Evolutionary conservation across 1,140 invertebrate species (phyloP).

Genomic region (Monomorium pharaonis): DNA sequence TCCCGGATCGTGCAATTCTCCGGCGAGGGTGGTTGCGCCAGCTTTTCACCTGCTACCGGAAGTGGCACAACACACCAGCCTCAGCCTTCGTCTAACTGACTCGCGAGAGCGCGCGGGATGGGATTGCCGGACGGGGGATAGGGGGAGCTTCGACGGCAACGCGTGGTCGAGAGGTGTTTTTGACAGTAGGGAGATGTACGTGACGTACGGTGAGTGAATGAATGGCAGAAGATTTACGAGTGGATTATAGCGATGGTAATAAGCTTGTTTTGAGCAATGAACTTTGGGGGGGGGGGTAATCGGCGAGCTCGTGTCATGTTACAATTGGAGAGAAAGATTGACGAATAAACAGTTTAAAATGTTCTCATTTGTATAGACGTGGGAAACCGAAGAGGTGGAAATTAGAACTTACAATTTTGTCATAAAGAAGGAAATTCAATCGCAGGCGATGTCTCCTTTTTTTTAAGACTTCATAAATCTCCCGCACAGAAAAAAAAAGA

Average conservation of each 20-base stretch:
- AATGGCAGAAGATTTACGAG: not conserved
- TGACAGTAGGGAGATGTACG: not conserved
- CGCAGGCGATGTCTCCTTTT: not conserved
- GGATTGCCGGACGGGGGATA: not conserved
- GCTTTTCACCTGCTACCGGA: conserved; percentile 80
- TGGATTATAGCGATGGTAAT: not conserved
- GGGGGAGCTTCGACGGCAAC: not conserved
- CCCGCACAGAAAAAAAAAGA: too few species aligned
- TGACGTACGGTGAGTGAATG: not conserved
- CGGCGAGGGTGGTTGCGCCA: conserved; percentile 80
- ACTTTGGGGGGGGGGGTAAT: conserved; percentile 1
- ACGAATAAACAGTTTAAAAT: not conserved
- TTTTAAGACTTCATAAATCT: too few species aligned
- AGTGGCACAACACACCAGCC: conserved; percentile 69
- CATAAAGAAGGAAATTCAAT: not conserved
- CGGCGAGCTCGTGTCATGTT: conserved; percentile 7
- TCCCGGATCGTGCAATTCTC: conserved; percentile 85
- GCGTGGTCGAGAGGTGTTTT: not conserved
- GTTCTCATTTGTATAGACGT: not conserved
- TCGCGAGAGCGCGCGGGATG: conserved; percentile 10
- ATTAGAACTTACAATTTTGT: not conserved
- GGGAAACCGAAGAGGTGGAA: not conserved
- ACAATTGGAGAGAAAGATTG: conserved; percentile 10
- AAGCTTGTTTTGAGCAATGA: conserved; percentile 10
- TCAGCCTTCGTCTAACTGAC: conserved; percentile 66